A percentile compares a stretch with the other conserved stretches of the same genome.
Evolutionary conservation across 2,888 invertebrate genomes (phyloP).

Genomic region (Megamerina dolium): DNA sequence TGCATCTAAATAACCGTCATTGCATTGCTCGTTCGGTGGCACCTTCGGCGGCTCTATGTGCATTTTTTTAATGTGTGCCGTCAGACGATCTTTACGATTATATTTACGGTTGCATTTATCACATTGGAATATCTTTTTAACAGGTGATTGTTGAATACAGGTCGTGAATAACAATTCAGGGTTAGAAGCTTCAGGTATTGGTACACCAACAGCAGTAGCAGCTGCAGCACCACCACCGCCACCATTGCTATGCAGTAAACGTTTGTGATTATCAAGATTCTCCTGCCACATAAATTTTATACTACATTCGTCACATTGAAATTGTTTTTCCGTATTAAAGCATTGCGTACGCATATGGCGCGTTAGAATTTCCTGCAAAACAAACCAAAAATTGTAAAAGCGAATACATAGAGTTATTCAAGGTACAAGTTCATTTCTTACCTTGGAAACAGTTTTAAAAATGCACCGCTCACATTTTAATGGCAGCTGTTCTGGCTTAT

Average conservation of each 20-base stretch:
- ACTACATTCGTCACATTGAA: slow-evolving; percentile 37
- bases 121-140: slow-evolving; percentile 33
- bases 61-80: slow-evolving; percentile 38
- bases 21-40: slow-evolving; percentile 4
- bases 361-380: slow-evolving; percentile 51
- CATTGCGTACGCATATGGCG: slow-evolving; percentile 52
- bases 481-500: slow-evolving; percentile 51
- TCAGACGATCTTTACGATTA: slow-evolving; percentile 42
- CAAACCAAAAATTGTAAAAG: slow-evolving; percentile 32
- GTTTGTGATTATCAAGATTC: slow-evolving; percentile 36
- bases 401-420: no score
- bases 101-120: slow-evolving; percentile 40
- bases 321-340: slow-evolving; percentile 35
- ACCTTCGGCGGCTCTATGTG: slow-evolving; percentile 21
- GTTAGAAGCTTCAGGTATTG: slow-evolving; percentile 3
- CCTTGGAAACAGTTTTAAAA: slow-evolving; percentile 53
- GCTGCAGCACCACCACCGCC: slow-evolving; percentile 7
- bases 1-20: no score
- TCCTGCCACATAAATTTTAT: slow-evolving; percentile 46
- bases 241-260: slow-evolving; percentile 27
- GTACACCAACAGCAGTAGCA: slow-evolving; percentile 1
- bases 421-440: no score
- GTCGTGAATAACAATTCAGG: slow-evolving; percentile 9
- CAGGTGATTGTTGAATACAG: neutral
- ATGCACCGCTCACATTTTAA: slow-evolving; percentile 53